Percentiles rank a stretch among this genome's conserved stretches.
phyloP scores from a whole-genome alignment of 2,797 vertebrate species.

The Parotocinclus haroldoi region DNA sequence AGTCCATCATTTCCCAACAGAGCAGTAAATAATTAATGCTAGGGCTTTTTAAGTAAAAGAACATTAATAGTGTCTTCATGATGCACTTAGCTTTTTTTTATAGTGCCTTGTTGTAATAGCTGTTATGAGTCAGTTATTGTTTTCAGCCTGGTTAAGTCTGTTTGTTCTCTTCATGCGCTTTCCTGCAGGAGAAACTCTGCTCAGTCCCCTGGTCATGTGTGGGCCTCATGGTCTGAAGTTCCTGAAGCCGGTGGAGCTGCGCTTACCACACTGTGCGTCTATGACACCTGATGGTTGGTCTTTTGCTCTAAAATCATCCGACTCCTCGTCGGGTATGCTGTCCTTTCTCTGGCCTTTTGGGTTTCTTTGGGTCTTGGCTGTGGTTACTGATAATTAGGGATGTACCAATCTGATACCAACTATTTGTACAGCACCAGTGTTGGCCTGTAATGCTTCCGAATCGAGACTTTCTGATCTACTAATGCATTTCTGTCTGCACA shows the following conservation, averaged over 20 bases:
- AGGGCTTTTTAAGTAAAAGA: neutral
- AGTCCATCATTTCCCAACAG: no score
- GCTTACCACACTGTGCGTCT: slow-evolving; percentile 99
- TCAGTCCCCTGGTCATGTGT: slow-evolving; percentile 95
- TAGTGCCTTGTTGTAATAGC: neutral
- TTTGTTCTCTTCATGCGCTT: slow-evolving; percentile 22
- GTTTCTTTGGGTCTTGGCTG: slow-evolving; percentile 79
- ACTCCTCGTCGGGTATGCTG: slow-evolving; percentile 99
- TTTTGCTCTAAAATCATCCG: slow-evolving; percentile 99
- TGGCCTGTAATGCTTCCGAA: neutral
- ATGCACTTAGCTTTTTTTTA: neutral
- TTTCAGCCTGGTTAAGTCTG: slow-evolving; percentile 18
- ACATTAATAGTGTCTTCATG: neutral
- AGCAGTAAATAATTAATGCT: neutral
- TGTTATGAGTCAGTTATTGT: neutral
- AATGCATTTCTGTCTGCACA: no score
- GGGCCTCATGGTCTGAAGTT: slow-evolving; percentile 99
- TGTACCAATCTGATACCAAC: slow-evolving; percentile 16
- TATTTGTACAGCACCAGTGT: neutral
- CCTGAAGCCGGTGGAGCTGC: slow-evolving; percentile 98
- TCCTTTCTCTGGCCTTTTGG: slow-evolving; percentile 85
- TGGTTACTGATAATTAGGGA: slow-evolving; percentile 24
- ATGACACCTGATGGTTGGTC: slow-evolving; percentile 99
- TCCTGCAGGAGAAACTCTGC: slow-evolving; percentile 88
- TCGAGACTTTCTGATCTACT: no score